Percentiles rank a stretch among this genome's conserved stretches.
Conservation (phyloP, 2,113 vertebrate genomes). For the Riparia riparia region DNA sequence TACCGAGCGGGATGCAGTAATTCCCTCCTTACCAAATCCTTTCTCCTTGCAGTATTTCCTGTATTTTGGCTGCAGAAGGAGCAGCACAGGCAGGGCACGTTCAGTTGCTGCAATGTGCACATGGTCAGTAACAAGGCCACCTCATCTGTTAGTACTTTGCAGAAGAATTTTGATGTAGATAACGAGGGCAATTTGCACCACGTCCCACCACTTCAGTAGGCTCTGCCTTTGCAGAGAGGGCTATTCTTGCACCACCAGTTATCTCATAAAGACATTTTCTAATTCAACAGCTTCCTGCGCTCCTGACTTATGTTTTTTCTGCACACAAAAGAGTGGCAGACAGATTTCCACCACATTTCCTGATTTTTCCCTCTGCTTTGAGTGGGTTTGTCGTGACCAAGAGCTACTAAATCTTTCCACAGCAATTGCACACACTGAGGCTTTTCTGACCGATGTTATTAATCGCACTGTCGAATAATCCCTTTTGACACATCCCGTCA, state of each 20-base stretch:
- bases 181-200: background rate
- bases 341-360: conserved; percentile 44
- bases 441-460: background rate
- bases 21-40: background rate
- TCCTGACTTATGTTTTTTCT: conserved; percentile 19
- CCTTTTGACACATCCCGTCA: background rate
- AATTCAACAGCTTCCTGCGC: conserved; percentile 60
- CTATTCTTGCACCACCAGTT: conserved; percentile 27
- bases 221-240: background rate
- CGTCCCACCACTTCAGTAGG: background rate
- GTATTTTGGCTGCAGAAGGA: background rate
- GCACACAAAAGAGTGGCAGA: background rate
- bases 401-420: conserved; percentile 27
- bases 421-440: background rate
- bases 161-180: background rate
- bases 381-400: background rate
- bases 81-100: background rate
- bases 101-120: background rate
- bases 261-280: conserved; percentile 66
- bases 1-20: background rate
- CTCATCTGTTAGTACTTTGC: conserved; percentile 28
- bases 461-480: background rate
- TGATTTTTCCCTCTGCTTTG: conserved; percentile 16
- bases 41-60: background rate
- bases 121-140: background rate